A percentile compares a stretch with the other conserved stretches of the same genome.
Conservation (phyloP, 2,797 vertebrate genomes). For the Forpus xanthops region DNA sequence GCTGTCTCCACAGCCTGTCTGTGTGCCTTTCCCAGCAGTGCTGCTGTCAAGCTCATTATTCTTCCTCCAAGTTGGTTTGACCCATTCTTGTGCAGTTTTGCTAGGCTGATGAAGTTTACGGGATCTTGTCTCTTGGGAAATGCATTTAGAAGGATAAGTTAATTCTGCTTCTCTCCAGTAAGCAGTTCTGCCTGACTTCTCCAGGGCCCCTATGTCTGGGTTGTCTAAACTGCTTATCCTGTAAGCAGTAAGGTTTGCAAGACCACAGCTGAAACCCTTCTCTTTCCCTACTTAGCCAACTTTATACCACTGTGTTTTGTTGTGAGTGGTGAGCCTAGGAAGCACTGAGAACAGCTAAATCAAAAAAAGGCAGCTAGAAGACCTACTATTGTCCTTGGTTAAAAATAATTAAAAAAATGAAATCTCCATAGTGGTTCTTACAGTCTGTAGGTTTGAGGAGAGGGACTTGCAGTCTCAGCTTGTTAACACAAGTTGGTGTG, state of each 20-base stretch:
- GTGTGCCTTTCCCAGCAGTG: neutral
- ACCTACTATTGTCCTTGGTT: neutral
- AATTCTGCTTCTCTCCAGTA: neutral
- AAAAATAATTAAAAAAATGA: neutral
- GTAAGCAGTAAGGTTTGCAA: neutral
- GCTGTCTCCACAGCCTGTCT: slow-evolving; percentile 44
- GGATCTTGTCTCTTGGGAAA: neutral
- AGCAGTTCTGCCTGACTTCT: slow-evolving; percentile 20
- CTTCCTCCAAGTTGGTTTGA: neutral
- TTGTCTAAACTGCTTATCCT: neutral
- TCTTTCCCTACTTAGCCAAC: neutral
- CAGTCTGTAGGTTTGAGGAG: neutral
- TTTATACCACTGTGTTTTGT: neutral
- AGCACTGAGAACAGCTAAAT: neutral
- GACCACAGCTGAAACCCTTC: neutral
- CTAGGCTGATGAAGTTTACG: slow-evolving; percentile 2
- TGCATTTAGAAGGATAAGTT: slow-evolving; percentile 2
- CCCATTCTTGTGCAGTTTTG: neutral
- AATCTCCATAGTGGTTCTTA: neutral
- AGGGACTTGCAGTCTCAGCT: neutral
- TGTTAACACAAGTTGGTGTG: neutral
- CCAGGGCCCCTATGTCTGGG: neutral
- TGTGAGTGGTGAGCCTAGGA: neutral
- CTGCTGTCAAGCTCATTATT: slow-evolving; percentile 36
- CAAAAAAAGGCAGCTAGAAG: neutral